Conservation (phyloP, 2,797 vertebrate genomes). For the Falco rusticolus region DNA sequence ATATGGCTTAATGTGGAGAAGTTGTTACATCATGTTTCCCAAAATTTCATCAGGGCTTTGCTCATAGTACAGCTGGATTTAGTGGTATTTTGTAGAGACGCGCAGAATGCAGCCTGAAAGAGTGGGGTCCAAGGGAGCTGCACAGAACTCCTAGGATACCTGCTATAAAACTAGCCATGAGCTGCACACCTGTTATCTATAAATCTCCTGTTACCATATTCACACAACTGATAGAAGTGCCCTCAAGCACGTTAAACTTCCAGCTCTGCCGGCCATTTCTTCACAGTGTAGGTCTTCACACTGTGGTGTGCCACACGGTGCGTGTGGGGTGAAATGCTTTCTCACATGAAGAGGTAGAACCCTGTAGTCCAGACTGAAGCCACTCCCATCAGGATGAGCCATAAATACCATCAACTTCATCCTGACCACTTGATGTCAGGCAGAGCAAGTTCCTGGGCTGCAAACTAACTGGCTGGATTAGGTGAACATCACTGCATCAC, state of each 20-base stretch:
- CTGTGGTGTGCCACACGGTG: fast-evolving
- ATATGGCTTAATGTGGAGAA: background rate
- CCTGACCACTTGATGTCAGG: background rate
- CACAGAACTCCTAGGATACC: background rate
- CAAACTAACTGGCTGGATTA: background rate
- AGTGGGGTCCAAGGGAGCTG: fast-evolving
- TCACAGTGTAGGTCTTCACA: background rate
- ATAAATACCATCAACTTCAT: background rate
- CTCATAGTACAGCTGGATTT: background rate
- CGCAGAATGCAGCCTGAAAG: background rate
- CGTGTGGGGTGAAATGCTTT: fast-evolving
- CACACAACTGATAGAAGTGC: background rate
- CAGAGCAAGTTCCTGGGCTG: background rate
- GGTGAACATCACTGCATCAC: fast-evolving
- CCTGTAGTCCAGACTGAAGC: background rate
- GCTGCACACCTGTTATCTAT: background rate
- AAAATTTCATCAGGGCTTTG: background rate
- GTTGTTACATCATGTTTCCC: background rate
- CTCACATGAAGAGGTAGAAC: background rate
- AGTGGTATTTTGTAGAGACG: background rate
- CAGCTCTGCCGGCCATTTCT: background rate
- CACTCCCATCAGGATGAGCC: background rate
- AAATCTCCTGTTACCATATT: background rate
- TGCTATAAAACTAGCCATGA: background rate
- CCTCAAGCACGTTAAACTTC: background rate